phyloP scores from a whole-genome alignment of 2,797 vertebrate species.

The Geotrypetes seraphini region DNA sequence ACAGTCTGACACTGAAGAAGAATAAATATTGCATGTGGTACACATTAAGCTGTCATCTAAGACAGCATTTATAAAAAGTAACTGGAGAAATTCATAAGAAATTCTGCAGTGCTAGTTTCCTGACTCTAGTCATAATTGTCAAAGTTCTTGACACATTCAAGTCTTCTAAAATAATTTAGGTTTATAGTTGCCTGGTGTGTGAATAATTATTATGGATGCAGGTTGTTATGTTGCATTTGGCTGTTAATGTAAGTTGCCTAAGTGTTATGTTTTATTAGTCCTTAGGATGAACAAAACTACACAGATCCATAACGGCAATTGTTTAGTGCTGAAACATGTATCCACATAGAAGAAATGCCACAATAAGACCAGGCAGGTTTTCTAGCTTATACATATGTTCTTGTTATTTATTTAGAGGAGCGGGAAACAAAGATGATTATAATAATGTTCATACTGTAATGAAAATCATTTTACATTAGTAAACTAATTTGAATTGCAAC shows the following conservation, averaged over 20 bases:
- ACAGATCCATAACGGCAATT: too few species aligned
- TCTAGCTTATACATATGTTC: too few species aligned
- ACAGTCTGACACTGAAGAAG: slow-evolving; percentile 99
- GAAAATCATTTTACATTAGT: too few species aligned
- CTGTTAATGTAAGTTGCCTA: slow-evolving; percentile 34
- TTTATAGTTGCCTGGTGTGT: slow-evolving; percentile 50
- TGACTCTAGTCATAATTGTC: slow-evolving; percentile 97
- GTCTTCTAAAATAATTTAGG: slow-evolving; percentile 58
- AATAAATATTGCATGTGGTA: slow-evolving; percentile 99
- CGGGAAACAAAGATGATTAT: too few species aligned
- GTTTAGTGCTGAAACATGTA: too few species aligned
- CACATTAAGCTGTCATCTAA: slow-evolving; percentile 99
- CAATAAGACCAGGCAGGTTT: too few species aligned
- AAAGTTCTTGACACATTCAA: slow-evolving; percentile 86
- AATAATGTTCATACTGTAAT: too few species aligned
- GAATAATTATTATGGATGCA: slow-evolving; percentile 51
- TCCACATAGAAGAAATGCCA: too few species aligned
- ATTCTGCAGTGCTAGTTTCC: slow-evolving; percentile 83
- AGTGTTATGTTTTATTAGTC: slow-evolving; percentile 31
- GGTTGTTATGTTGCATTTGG: slow-evolving; percentile 37
- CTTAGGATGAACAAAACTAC: too few species aligned
- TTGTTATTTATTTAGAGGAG: too few species aligned
- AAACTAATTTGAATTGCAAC: too few species aligned
- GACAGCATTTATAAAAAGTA: slow-evolving; percentile 77
- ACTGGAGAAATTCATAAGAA: slow-evolving; percentile 91